Percentiles rank a stretch among this genome's conserved stretches.
Conservation (phyloP, 2,113 vertebrate genomes). For the Cryptotis parvus region DNA sequence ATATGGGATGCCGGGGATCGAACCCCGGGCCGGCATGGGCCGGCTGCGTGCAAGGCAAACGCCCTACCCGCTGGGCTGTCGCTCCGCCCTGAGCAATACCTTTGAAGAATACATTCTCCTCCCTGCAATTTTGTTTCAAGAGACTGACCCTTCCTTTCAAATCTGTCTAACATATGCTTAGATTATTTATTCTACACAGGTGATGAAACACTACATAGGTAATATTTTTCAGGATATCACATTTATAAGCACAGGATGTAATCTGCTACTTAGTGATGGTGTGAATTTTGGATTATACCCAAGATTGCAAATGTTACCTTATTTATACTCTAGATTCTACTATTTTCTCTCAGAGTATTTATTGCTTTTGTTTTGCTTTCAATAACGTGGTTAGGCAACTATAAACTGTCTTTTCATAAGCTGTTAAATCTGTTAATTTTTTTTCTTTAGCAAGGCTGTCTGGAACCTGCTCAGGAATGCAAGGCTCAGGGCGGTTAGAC, state of each 20-base stretch:
- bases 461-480: neutral
- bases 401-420: neutral
- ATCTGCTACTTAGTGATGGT: neutral
- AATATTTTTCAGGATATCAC: neutral
- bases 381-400: conserved; percentile 10
- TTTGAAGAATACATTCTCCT: neutral
- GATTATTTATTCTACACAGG: neutral
- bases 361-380: conserved; percentile 24
- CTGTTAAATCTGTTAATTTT: neutral
- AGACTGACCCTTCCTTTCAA: neutral
- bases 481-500: neutral
- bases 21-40: too few relatives aligned
- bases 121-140: neutral
- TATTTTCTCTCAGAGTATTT: neutral
- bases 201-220: neutral
- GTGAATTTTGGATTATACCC: neutral
- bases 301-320: neutral
- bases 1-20: too few relatives aligned
- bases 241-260: neutral
- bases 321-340: neutral
- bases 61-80: too few relatives aligned
- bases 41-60: too few relatives aligned
- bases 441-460: neutral
- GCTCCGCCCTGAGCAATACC: too few relatives aligned
- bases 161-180: neutral